These are phyloP conservation scores for Hystrix brachyura DNA, from an alignment of 2,113 vertebrate species.

Conservation along the genomic window DNA sequence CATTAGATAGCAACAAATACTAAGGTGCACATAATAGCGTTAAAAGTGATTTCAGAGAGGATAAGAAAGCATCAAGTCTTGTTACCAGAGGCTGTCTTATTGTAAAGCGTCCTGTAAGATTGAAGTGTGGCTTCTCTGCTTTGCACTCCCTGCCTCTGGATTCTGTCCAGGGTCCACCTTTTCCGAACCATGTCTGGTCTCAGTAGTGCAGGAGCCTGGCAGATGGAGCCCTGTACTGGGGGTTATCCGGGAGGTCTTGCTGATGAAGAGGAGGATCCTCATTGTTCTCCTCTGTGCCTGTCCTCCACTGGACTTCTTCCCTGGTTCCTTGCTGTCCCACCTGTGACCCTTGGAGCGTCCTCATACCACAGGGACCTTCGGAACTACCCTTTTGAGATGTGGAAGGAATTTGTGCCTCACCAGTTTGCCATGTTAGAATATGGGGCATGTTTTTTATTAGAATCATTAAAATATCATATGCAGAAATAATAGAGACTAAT, in stretches of 20 bases:
- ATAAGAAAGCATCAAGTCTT: neutral
- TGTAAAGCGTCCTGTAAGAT: neutral
- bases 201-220: neutral
- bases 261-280: neutral
- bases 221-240: neutral
- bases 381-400: neutral
- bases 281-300: neutral
- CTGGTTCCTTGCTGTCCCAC: neutral
- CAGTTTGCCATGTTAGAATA: neutral
- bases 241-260: neutral
- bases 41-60: neutral
- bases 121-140: neutral
- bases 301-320: neutral
- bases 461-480: conserved; percentile 21
- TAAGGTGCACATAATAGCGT: neutral
- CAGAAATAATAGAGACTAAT: neutral
- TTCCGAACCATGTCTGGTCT: neutral
- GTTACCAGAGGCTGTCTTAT: neutral
- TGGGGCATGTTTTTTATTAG: neutral
- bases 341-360: too few relatives aligned
- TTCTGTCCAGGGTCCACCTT: neutral
- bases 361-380: neutral
- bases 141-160: neutral
- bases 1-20: neutral
- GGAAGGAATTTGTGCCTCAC: neutral